Base-by-base conservation (phyloP, 2,113 vertebrate species). In the Colossoma macropomum region DNA sequence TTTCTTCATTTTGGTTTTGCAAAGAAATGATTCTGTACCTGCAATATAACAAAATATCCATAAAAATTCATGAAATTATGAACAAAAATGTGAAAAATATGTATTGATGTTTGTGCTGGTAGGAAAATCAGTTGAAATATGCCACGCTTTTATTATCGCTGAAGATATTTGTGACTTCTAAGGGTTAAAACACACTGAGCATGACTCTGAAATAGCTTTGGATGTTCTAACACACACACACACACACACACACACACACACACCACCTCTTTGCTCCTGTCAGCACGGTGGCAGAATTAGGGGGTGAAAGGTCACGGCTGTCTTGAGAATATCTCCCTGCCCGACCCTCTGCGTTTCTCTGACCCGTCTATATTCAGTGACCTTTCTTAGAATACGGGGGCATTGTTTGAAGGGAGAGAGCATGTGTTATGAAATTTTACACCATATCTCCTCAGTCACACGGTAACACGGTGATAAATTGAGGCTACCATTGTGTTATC, bases 401-500 rank as follows among this genome's bases (percentile, higher is more conserved):
- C 21, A 45, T 16, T 3, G 8, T 1, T 66, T 17, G 6, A 3
- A 9, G 19, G 38, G 65, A 38, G 11, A 34, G 32, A 69, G 60
- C 60, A 34, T 25, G n/a, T 25, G 21, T 71, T 25, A 13, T 70
- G 23, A 25, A n/a, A 79, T 69, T 69, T 54, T 34, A 68, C 48
- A 48, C 38, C 63, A 71, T 59, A 34, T 27, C 54, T 32, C 59
- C 30, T 45, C 72, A 81, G 41, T 72, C 72, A 73, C 79, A 38
- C 28, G 1, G 17, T 41, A 77, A 77, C 79, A 30, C n/a, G 1
- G 34, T 65, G 77, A 83, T 56, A 66, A 70, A 28, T 79, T 82
- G 70, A 79, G 52, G 52, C 17, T 90, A 79, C 70, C 41, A 70
- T n/a, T 5, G 56, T 84, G 74, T 70, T 56, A 72, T 87, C 59